Conservation (phyloP, 2,113 vertebrate genomes). For the Cebidichthys violaceus region DNA sequence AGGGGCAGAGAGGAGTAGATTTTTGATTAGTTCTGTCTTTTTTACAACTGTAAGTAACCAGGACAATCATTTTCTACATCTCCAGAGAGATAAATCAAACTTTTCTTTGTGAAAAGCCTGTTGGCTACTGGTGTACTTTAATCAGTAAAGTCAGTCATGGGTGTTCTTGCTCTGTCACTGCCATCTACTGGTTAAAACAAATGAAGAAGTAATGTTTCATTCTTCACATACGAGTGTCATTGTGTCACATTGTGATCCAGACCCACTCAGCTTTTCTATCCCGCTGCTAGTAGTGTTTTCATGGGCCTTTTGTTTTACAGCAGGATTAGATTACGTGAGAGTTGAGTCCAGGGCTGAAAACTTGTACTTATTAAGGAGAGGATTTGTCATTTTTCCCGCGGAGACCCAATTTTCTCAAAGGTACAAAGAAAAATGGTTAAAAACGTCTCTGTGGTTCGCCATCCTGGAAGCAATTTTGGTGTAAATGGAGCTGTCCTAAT, state of each 20-base stretch:
- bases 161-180: conserved; percentile 71
- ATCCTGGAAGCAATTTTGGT: conserved; percentile 64
- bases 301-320: conserved; percentile 13
- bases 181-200: conserved; percentile 76
- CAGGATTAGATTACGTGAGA: conserved; percentile 26
- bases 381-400: conserved; percentile 43
- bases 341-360: conserved; percentile 41
- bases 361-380: conserved; percentile 41
- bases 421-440: conserved; percentile 50
- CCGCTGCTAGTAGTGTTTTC: conserved; percentile 27
- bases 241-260: background rate
- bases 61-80: background rate
- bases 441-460: conserved; percentile 32
- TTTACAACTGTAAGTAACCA: conserved; percentile 4
- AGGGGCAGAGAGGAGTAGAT: background rate
- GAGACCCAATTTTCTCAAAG: conserved; percentile 52
- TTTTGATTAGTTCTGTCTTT: conserved; percentile 19
- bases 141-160: conserved; percentile 3
- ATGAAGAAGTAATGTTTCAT: background rate
- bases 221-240: background rate
- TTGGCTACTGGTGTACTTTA: background rate
- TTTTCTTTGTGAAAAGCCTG: conserved; percentile 18
- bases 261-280: background rate
- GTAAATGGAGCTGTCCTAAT: conserved; percentile 64
- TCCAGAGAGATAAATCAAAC: background rate